phyloP scores from a whole-genome alignment of 2,888 invertebrate genomes.

The Alentia gelatinosa region DNA sequence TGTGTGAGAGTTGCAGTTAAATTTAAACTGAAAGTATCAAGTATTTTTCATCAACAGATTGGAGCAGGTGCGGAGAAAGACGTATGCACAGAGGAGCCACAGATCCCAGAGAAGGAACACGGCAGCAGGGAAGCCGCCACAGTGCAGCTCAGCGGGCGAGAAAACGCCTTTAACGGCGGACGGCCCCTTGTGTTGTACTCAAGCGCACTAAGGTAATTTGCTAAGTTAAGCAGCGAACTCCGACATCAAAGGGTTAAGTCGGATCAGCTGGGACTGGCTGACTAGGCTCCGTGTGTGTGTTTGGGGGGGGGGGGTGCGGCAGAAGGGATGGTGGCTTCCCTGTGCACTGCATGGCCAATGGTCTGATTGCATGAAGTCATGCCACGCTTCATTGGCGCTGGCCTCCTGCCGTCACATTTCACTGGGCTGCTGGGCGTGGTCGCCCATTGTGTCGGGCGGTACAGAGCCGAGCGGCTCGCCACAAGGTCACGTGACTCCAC shows the following conservation, averaged over 20 bases:
- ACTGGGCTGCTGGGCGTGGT: not conserved
- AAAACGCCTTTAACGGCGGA: not conserved
- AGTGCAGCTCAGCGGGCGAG: not conserved
- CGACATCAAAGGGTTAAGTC: slow-evolving; percentile 5
- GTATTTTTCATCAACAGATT: no score
- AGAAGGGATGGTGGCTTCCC: not conserved
- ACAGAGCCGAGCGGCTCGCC: not conserved
- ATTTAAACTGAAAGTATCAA: no score
- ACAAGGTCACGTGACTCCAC: not conserved
- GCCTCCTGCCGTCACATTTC: not conserved
- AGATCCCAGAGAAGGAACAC: no score
- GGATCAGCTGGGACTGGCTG: not conserved
- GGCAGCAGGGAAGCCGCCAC: not conserved
- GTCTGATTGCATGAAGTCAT: slow-evolving; percentile 38
- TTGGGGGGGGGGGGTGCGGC: not conserved
- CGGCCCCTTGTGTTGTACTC: not conserved
- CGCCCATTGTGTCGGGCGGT: not conserved
- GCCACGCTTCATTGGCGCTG: slow-evolving; percentile 1
- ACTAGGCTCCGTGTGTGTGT: not conserved
- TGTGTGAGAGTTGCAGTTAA: no score
- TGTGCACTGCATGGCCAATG: not conserved
- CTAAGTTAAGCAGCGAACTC: not conserved
- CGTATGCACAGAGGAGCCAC: no score
- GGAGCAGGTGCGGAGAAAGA: no score
- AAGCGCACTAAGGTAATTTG: not conserved